These are phyloP conservation scores for Scolopax rusticola DNA, from an alignment of 2,797 vertebrate species.

Conservation along the genomic window DNA sequence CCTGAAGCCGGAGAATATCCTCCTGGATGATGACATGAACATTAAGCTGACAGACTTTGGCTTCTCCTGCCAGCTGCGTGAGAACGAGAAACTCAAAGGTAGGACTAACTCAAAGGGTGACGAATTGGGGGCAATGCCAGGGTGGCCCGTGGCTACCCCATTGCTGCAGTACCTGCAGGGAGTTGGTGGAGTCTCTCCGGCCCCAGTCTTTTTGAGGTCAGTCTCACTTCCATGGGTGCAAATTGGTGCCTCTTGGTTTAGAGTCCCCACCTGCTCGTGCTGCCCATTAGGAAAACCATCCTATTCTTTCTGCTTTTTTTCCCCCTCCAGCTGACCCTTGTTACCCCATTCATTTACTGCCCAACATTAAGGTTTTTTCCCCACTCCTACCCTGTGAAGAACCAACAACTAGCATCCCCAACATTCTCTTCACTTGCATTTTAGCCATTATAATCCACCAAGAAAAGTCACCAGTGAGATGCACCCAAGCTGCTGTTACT, in stretches of 20 bases:
- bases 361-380: background rate
- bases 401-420: accelerated
- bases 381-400: background rate
- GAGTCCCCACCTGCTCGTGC: background rate
- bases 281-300: background rate
- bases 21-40: constrained; percentile 94
- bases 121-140: accelerated
- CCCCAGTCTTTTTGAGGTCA: background rate
- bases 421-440: accelerated
- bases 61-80: constrained; percentile 88
- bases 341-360: background rate
- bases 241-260: accelerated
- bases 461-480: background rate
- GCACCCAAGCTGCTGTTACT: background rate
- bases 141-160: accelerated
- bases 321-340: background rate
- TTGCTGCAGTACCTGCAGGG: accelerated
- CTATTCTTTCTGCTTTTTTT: background rate
- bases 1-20: constrained; percentile 97
- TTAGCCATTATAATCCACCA: background rate
- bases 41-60: constrained; percentile 98
- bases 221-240: accelerated
- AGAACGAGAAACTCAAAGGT: constrained; percentile 90
- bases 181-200: background rate
- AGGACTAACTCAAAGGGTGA: background rate